Conservation (phyloP, 1,140 invertebrate species). For the Stenopsyche tienmushanensis region DNA sequence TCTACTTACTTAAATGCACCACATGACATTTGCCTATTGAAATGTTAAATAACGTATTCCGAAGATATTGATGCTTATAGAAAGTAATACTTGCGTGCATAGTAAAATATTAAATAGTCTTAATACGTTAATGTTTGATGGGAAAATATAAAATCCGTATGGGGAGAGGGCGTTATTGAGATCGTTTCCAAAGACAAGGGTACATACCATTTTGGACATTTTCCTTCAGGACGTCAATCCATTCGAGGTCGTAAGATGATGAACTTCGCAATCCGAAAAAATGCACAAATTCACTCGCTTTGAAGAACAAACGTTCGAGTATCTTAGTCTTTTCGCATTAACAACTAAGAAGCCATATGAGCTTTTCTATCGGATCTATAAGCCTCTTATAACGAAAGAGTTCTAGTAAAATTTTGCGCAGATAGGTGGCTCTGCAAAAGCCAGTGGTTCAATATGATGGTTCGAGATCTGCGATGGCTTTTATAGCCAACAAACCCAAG, state of each 20-base stretch:
- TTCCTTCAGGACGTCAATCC: slow-evolving; percentile 13
- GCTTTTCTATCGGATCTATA: slow-evolving; percentile 20
- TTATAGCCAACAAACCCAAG: neutral
- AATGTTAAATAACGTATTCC: neutral
- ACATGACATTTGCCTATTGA: slow-evolving; percentile 1
- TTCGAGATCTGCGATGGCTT: slow-evolving; percentile 1
- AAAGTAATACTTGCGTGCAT: too few species aligned
- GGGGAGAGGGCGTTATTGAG: too few species aligned
- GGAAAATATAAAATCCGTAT: too few species aligned
- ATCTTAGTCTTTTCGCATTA: slow-evolving; percentile 21
- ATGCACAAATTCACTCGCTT: neutral
- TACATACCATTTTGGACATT: slow-evolving; percentile 22
- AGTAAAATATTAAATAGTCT: too few species aligned
- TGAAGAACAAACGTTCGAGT: slow-evolving; percentile 8
- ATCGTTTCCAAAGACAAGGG: neutral
- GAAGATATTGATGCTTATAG: neutral
- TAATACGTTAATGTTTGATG: too few species aligned
- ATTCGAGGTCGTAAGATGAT: slow-evolving; percentile 1
- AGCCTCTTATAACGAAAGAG: slow-evolving; percentile 21
- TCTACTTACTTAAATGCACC: neutral
- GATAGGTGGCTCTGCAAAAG: slow-evolving; percentile 7
- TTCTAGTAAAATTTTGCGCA: neutral
- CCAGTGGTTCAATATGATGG: neutral
- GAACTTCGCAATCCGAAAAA: neutral
- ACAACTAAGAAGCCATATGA: slow-evolving; percentile 21